Conservation (phyloP, 2,797 vertebrate genomes). For the Scolopax bukidnonensis region DNA sequence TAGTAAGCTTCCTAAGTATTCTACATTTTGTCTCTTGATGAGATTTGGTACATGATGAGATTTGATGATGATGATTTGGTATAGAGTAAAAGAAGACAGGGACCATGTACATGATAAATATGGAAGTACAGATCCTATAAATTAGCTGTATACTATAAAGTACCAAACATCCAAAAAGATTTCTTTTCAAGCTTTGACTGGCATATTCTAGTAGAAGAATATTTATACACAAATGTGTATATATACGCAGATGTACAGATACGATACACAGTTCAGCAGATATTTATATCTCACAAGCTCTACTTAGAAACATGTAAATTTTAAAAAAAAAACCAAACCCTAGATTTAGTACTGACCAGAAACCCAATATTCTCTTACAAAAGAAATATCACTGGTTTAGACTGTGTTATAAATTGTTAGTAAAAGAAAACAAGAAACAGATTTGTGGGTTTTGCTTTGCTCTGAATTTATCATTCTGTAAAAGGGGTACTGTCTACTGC, state of each 20-base stretch:
- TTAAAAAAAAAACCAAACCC: background rate
- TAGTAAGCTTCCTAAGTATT: background rate
- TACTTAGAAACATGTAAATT: background rate
- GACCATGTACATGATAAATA: background rate
- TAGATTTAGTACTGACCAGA: background rate
- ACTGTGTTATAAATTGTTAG: background rate
- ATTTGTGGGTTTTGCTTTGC: background rate
- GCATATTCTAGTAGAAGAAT: background rate
- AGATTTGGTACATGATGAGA: no score
- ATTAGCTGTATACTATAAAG: background rate
- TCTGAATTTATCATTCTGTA: background rate
- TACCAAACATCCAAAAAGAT: background rate
- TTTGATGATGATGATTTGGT: background rate
- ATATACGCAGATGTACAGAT: background rate
- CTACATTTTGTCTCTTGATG: background rate
- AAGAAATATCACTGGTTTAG: background rate
- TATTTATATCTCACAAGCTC: background rate
- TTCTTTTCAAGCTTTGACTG: background rate
- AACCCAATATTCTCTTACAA: background rate
- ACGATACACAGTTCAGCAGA: background rate
- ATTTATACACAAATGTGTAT: background rate
- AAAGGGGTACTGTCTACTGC: background rate
- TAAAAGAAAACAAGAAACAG: background rate
- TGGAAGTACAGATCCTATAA: background rate
- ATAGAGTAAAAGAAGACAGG: background rate